Evolutionary conservation across 2,113 vertebrate genomes (phyloP).

Genomic region (Apeltes quadracus): DNA sequence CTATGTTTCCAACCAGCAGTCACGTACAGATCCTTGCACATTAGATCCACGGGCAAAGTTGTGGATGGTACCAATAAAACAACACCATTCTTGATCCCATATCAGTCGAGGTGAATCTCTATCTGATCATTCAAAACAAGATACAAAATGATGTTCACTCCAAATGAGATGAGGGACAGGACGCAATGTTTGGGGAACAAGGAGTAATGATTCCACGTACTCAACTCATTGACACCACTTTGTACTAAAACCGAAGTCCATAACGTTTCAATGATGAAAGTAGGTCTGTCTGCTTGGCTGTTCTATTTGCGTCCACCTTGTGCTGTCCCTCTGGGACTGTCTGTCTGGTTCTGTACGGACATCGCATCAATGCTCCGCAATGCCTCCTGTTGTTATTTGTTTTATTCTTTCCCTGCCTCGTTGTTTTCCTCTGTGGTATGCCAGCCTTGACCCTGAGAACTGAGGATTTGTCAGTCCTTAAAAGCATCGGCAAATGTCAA

Average conservation of each 20-base stretch:
- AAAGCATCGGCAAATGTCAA: slow-evolving; percentile 54
- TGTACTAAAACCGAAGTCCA: background rate
- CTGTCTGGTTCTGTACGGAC: slow-evolving; percentile 30
- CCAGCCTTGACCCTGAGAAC: slow-evolving; percentile 52
- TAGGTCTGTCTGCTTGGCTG: background rate
- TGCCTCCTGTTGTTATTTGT: slow-evolving; percentile 55
- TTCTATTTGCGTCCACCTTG: slow-evolving; percentile 45
- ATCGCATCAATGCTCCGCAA: slow-evolving; percentile 22
- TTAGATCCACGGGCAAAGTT: background rate
- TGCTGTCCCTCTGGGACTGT: slow-evolving; percentile 41
- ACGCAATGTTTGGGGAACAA: background rate
- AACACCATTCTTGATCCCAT: too few relatives aligned
- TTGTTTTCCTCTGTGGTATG: slow-evolving; percentile 41
- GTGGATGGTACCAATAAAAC: too few relatives aligned
- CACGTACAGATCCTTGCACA: background rate
- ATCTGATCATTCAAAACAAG: background rate
- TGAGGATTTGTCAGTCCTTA: slow-evolving; percentile 23
- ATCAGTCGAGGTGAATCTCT: background rate
- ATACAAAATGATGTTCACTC: background rate
- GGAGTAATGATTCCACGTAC: background rate
- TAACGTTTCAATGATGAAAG: background rate
- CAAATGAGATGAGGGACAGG: background rate
- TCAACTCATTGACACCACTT: background rate
- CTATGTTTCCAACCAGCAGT: background rate
- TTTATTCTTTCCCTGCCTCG: slow-evolving; percentile 25